Evolutionary conservation across 2,888 invertebrate species (phyloP).

Genomic region (Lycocerus yunnanus): DNA sequence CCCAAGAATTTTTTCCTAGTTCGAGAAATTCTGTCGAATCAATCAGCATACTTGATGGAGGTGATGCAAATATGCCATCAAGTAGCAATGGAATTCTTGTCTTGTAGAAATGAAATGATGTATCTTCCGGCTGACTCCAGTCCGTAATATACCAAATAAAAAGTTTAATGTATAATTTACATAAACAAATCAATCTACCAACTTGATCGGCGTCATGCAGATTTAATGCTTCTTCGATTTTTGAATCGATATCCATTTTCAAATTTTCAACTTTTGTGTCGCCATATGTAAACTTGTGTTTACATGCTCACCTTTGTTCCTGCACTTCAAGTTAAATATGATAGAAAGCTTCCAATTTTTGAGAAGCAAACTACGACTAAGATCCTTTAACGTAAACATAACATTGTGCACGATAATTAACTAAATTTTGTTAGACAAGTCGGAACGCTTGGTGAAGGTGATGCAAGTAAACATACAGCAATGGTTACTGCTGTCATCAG

Average conservation of each 20-base stretch:
- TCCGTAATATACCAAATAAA: constrained; percentile 60
- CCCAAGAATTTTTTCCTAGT: no score
- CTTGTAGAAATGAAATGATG: no score
- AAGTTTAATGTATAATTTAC: background rate
- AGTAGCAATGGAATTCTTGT: no score
- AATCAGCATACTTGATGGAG: no score
- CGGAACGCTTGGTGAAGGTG: background rate
- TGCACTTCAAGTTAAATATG: background rate
- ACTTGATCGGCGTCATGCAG: constrained; percentile 65
- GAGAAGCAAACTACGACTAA: background rate
- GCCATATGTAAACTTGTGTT: background rate
- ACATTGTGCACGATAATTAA: background rate
- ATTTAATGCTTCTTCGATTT: constrained; percentile 49
- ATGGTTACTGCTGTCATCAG: no score
- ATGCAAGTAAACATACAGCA: background rate
- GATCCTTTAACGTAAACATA: background rate
- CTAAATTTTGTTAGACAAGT: no score
- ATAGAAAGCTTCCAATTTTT: background rate
- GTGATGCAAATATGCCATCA: no score
- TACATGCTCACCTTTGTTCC: background rate
- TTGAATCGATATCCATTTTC: background rate
- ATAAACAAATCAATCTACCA: constrained; percentile 37
- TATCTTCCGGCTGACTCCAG: constrained; percentile 62
- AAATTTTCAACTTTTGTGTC: background rate
- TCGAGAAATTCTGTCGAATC: background rate